Evolutionary conservation across 2,888 invertebrate species (phyloP), one percentile per base, ranked within the genome.

Genomic region (Diadegma fenestrale): DNA sequence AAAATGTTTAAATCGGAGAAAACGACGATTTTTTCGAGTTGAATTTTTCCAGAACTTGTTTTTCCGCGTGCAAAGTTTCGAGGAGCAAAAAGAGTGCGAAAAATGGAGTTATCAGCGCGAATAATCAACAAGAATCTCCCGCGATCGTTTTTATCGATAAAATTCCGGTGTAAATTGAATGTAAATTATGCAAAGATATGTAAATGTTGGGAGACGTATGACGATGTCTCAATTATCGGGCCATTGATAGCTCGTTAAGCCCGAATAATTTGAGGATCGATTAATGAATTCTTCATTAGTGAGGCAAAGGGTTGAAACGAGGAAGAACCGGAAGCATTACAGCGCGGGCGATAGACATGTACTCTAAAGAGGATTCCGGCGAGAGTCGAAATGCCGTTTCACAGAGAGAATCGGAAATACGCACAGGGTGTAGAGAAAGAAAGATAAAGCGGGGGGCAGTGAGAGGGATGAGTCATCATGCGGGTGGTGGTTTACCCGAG

Each of bases 211-310:
- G 12, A 45, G n/a, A n/a, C n/a, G 41, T 43, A 41, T 22, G 3
- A 12, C 17, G 63, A 61, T 33, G 14, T 61, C 48, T 61, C 48
- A 84, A 84, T 84, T 77, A 84, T 61, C 72, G 48, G 17, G 30
- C 77, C 43, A 77, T 84, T 80, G 80, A 80, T 80, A 72, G n/a
- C 72, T 80, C 72, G 80, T 84, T 80, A 80, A 77, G 61, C 58
- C 26, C 12, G 58, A 69, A 80, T 77, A 77, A 84, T 80, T 77
- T 54, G 1, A 51, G 41, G 84, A 61, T 77, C 77, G 72, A 73
- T 68, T 72, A 84, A 80, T 84, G 84, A 80, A 84, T 80, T 84
- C 66, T 77, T 84, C 80, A 84, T 84, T 80, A 80, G 84, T 68
- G 64, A 26, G 30, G 64, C 54, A 64, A 41, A 64, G 45, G 68